phyloP scores from a whole-genome alignment of 2,797 vertebrate genomes.

The Hylomyscus alleni region DNA sequence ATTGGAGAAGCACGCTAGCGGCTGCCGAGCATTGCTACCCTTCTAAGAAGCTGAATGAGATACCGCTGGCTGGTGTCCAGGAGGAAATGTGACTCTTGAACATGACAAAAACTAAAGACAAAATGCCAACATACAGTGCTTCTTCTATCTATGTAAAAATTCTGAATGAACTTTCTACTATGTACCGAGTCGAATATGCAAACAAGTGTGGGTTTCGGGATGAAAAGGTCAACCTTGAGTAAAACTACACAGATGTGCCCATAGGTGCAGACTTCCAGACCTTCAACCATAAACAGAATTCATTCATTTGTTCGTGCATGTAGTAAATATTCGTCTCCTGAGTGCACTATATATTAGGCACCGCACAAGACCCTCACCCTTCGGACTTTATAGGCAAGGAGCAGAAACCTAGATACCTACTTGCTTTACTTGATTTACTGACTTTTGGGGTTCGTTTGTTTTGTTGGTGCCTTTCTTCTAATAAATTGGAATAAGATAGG shows the following conservation, averaged over 20 bases:
- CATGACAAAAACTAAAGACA: background rate
- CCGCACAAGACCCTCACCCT: background rate
- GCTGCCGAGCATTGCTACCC: background rate
- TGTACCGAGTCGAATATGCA: background rate
- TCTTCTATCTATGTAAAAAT: slow-evolving; percentile 11
- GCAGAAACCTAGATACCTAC: background rate
- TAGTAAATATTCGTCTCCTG: background rate
- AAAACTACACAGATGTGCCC: background rate
- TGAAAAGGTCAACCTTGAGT: background rate
- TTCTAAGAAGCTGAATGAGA: slow-evolving; percentile 5
- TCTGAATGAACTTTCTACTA: background rate
- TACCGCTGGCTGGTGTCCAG: background rate
- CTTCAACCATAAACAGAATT: background rate
- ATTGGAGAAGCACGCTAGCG: background rate
- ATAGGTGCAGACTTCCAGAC: background rate
- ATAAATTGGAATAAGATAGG: slow-evolving; percentile 17
- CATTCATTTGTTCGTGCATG: background rate
- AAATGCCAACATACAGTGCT: background rate
- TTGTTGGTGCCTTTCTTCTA: background rate
- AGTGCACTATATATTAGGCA: background rate
- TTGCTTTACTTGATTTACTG: background rate
- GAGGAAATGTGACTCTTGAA: background rate
- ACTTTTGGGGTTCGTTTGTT: too few species aligned
- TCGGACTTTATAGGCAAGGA: background rate
- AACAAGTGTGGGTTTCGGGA: background rate